These are phyloP conservation scores for Cladorhizidae sp. DNA, from an alignment of 37 sponge, comb jelly and placozoan species.

Conservation along the genomic window DNA sequence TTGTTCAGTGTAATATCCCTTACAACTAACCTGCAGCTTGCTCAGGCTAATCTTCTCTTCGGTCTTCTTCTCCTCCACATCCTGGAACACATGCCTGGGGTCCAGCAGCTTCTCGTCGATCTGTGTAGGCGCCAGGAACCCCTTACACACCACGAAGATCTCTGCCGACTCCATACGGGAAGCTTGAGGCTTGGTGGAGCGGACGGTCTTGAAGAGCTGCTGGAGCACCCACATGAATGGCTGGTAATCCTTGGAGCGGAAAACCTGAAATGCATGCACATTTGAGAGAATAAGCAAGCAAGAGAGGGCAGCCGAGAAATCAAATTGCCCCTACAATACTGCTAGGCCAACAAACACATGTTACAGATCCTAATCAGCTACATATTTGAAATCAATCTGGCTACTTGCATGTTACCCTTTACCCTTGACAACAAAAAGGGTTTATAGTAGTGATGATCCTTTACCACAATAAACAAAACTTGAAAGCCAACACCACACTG, in stretches of 20 bases:
- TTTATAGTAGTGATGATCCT: too few species aligned
- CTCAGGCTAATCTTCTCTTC: constrained; percentile 41
- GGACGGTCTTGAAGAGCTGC: constrained; percentile 94
- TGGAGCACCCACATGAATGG: constrained; percentile 89
- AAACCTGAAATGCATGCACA: constrained; percentile 55
- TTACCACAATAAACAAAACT: too few species aligned
- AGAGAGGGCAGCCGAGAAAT: too few species aligned
- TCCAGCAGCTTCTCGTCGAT: constrained; percentile 94
- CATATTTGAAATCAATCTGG: too few species aligned
- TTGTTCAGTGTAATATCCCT: too few species aligned
- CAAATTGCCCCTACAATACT: too few species aligned
- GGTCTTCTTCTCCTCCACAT: constrained; percentile 45
- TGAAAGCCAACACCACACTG: too few species aligned
- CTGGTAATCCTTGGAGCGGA: constrained; percentile 97
- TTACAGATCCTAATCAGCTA: too few species aligned
- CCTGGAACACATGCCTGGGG: constrained; percentile 82
- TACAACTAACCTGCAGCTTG: constrained; percentile 45
- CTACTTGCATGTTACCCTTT: too few species aligned
- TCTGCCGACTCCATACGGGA: constrained; percentile 96
- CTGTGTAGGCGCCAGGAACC: constrained; percentile 86
- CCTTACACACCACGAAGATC: constrained; percentile 96
- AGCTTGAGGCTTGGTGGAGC: constrained; percentile 97
- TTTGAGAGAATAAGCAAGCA: neutral
- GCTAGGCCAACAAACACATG: too few species aligned
- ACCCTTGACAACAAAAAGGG: neutral